Evolutionary conservation across 2,888 invertebrate species (phyloP).

Genomic region (Andrena minutula): DNA sequence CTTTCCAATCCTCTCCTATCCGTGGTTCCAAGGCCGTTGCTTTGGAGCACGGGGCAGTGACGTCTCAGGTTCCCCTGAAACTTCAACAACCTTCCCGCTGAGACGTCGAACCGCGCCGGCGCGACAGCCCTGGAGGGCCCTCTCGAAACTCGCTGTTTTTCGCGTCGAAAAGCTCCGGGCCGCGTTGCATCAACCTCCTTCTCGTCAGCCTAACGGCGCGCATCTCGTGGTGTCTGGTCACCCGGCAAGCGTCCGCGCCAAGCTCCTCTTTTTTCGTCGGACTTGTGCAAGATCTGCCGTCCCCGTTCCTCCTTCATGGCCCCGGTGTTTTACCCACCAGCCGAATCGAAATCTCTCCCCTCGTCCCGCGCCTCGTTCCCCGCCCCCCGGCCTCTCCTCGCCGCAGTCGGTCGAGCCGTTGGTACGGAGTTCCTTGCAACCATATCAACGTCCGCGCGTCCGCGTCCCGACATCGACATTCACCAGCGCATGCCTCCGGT

Average conservation of each 20-base stretch:
- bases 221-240: slow-evolving; percentile 65
- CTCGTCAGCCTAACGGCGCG: slow-evolving; percentile 43
- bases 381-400: slow-evolving; percentile 9
- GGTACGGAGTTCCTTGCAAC: slow-evolving; percentile 54
- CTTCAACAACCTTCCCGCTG: slow-evolving; percentile 16
- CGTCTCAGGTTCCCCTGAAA: slow-evolving; percentile 13
- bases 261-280: slow-evolving; percentile 65
- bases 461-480: slow-evolving; percentile 72
- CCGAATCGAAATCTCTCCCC: slow-evolving; percentile 43
- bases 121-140: slow-evolving; percentile 44
- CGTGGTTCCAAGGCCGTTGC: neutral
- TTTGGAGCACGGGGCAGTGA: neutral
- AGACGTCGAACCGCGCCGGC: slow-evolving; percentile 48
- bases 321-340: slow-evolving; percentile 40
- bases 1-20: slow-evolving; percentile 19
- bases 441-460: slow-evolving; percentile 68
- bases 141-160: slow-evolving; percentile 50
- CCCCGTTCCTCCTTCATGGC: slow-evolving; percentile 33
- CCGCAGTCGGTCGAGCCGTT: slow-evolving; percentile 17
- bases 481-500: slow-evolving; percentile 65
- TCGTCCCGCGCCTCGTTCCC: neutral
- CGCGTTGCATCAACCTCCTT: slow-evolving; percentile 37
- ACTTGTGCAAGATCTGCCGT: slow-evolving; percentile 62
- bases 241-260: slow-evolving; percentile 60
- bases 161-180: slow-evolving; percentile 26